Conservation (phyloP, 2,797 vertebrate species). For the Momotus momota region DNA sequence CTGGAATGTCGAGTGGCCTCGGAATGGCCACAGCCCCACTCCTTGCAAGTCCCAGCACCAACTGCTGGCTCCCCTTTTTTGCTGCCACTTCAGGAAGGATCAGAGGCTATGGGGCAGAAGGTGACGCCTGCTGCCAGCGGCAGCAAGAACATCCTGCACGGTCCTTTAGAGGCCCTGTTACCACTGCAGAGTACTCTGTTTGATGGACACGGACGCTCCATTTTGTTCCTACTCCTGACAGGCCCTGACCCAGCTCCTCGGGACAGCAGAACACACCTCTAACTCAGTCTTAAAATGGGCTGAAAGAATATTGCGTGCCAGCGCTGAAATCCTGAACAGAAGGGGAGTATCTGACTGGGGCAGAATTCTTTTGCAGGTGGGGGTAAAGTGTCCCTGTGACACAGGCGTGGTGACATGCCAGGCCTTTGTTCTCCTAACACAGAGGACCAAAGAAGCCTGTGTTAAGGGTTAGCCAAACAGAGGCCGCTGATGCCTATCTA, state of each 20-base stretch:
- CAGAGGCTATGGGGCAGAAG: background rate
- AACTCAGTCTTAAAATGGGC: background rate
- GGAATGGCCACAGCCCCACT: background rate
- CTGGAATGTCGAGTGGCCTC: background rate
- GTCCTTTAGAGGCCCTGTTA: background rate
- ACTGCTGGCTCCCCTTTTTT: background rate
- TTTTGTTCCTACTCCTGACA: background rate
- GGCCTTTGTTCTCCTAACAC: conserved; percentile 15
- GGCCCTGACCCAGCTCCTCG: background rate
- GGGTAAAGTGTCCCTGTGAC: background rate
- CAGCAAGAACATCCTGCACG: background rate
- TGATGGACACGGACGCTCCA: background rate
- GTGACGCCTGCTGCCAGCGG: background rate
- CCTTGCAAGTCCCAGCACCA: background rate
- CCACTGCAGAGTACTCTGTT: background rate
- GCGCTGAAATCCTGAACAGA: conserved; percentile 26
- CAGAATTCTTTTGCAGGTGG: background rate
- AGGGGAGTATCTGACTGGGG: background rate
- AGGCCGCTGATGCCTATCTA: background rate
- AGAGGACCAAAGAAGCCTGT: background rate
- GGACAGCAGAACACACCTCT: background rate
- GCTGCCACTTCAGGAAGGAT: background rate
- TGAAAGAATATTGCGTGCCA: background rate
- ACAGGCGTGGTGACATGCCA: conserved; percentile 22
- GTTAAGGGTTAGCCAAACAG: conserved; percentile 24